Evolutionary conservation across 23 tunicate species (phyloP).

Genomic region (Botrylloides violaceus): DNA sequence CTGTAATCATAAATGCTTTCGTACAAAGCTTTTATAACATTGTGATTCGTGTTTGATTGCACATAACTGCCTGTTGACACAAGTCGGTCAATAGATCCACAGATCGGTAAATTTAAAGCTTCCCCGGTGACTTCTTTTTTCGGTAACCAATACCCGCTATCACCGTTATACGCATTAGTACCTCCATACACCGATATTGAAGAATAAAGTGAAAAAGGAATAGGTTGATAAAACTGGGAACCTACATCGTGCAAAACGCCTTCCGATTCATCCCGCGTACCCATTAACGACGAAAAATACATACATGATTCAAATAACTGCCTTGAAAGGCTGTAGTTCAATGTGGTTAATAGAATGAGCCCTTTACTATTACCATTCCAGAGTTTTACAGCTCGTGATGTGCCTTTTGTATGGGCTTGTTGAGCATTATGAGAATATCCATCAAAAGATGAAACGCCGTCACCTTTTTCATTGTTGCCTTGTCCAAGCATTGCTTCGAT

Average conservation of each 20-base stretch:
- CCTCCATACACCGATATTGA: background rate
- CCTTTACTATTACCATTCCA: background rate
- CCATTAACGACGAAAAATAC: background rate
- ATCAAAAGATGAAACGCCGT: background rate
- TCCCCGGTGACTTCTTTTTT: background rate
- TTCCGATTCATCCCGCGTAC: background rate
- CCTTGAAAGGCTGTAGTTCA: constrained; percentile 13
- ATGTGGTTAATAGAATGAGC: background rate
- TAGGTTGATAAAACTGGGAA: constrained; percentile 11
- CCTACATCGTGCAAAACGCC: background rate
- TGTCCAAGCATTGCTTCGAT: constrained; percentile 16
- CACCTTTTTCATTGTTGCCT: background rate
- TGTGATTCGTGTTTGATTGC: background rate
- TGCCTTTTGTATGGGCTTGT: constrained; percentile 4
- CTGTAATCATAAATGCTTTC: constrained; percentile 9
- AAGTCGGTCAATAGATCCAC: background rate
- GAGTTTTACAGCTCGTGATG: background rate
- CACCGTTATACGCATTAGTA: background rate
- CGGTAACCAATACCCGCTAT: background rate
- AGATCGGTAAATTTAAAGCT: background rate
- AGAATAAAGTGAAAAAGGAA: constrained; percentile 8
- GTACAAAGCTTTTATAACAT: background rate
- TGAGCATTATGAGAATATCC: background rate
- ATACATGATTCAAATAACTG: constrained; percentile 8
- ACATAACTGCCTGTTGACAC: background rate